phyloP scores from a whole-genome alignment of 2,888 invertebrate genomes.

The Rhagophthalmus giganteus region DNA sequence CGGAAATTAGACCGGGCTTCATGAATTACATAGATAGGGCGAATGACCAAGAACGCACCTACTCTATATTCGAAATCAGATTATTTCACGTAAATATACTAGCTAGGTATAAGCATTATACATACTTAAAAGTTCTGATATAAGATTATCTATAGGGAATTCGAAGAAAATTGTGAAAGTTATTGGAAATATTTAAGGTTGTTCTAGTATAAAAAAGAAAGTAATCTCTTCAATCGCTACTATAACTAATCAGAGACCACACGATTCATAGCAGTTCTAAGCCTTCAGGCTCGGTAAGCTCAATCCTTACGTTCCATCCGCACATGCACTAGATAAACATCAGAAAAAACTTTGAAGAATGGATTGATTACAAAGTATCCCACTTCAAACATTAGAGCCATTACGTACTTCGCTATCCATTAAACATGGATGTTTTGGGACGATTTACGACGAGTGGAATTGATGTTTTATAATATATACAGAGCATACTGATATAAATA shows the following conservation, averaged over 20 bases:
- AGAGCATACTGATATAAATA: conserved; percentile 6
- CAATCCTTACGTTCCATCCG: conserved; percentile 19
- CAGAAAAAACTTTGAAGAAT: conserved; percentile 18
- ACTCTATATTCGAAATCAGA: too few relatives aligned
- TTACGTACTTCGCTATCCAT: conserved; percentile 13
- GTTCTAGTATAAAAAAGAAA: conserved; percentile 12
- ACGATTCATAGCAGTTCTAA: conserved; percentile 19
- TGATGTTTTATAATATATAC: too few relatives aligned
- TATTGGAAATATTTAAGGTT: conserved; percentile 8
- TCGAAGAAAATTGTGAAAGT: too few relatives aligned
- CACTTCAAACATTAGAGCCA: conserved; percentile 23
- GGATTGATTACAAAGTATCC: conserved; percentile 16
- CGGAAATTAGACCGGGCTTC: conserved; percentile 44
- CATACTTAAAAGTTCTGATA: too few relatives aligned
- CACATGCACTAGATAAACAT: conserved; percentile 18
- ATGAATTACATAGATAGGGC: conserved; percentile 36
- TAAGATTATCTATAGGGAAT: too few relatives aligned
- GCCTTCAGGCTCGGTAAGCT: conserved; percentile 17
- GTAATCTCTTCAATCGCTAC: conserved; percentile 19
- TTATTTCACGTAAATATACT: neutral
- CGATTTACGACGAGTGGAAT: conserved; percentile 9
- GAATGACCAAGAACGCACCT: conserved; percentile 33
- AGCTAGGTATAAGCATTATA: neutral
- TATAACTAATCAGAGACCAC: conserved; percentile 22
- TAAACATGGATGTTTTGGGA: conserved; percentile 8